Percentiles rank a stretch among this genome's conserved stretches.
phyloP scores from a whole-genome alignment of 1,140 invertebrate genomes.

The Microplitis demolitor region DNA sequence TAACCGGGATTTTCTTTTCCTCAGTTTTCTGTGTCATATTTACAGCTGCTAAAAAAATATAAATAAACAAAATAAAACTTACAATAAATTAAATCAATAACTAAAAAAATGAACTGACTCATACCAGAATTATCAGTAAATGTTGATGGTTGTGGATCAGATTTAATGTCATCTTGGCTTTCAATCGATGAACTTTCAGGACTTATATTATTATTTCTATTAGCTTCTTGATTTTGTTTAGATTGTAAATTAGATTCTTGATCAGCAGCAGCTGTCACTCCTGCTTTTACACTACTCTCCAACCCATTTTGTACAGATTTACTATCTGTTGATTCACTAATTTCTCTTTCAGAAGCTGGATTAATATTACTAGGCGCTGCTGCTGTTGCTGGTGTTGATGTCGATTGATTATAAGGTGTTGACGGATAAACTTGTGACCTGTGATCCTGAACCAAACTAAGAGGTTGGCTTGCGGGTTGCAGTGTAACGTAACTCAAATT shows the following conservation, averaged over 20 bases:
- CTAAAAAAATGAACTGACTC: not conserved
- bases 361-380: constrained; percentile 25
- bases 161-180: constrained; percentile 26
- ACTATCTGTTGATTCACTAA: constrained; percentile 31
- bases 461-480: constrained; percentile 53
- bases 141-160: not conserved
- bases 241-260: constrained; percentile 27
- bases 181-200: constrained; percentile 44
- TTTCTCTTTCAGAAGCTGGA: constrained; percentile 23
- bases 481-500: constrained; percentile 54
- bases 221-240: constrained; percentile 39
- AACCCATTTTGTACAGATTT: constrained; percentile 43
- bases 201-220: constrained; percentile 49
- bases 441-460: constrained; percentile 59
- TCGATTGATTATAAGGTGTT: constrained; percentile 8
- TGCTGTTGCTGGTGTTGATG: too few species aligned
- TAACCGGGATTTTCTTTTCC: constrained; percentile 48
- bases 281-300: constrained; percentile 24
- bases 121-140: constrained; percentile 13
- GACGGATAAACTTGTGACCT: constrained; percentile 49
- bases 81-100: not conserved
- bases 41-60: constrained; percentile 21
- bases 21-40: constrained; percentile 44
- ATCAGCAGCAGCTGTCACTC: constrained; percentile 35
- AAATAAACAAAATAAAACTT: not conserved